Evolutionary conservation across 1,140 invertebrate species (phyloP), one percentile per base, ranked within the genome.

Genomic region (Gerris buenoi): DNA sequence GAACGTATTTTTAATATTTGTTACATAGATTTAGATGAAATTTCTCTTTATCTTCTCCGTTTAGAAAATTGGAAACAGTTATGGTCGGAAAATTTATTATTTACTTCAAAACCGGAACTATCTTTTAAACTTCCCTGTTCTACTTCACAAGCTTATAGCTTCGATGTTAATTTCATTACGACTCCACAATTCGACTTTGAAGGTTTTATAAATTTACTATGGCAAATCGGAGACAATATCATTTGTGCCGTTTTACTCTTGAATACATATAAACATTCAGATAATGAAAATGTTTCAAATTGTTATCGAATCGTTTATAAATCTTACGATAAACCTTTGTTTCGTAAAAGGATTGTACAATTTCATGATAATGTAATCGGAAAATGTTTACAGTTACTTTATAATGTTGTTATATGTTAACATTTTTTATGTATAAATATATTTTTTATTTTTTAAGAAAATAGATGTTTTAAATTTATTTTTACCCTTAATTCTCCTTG

Each of bases 271-370:
- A 27, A 67, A 66, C 76, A 72, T 70, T 65, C 73, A 25, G 62
- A 72, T n/a, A 68, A 46, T n/a, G 67, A 72, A 25, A 70, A 73
- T 69, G 71, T 72, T 18, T 75, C 73, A 26, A 74, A 70, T 67
- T 79, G 78, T 60, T 79, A 74, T 69, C 75, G 77, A 71, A 76
- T 81, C 68, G 73, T 61, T 57, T 81, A 81, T 66, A 74, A 73
- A 67, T 79, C 78, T 25, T 72, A 74, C 29, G 68, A 67, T 25
- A 46, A 74, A 59, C 76, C 79, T 25, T 70, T 81, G 25, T 71
- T 75, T 67, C 72, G 76, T 68, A 71, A 74, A 65, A 73, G 75
- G 73, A 73, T 77, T 25, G 74, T 80, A 65, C 67, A 77, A 67
- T 70, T 79, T 59, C 80, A 81, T 70, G 67, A 77, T 65, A 76